Percentiles rank a stretch among this genome's conserved stretches.
phyloP scores from a whole-genome alignment of 2,888 invertebrate species.

The Rosalia funebris region DNA sequence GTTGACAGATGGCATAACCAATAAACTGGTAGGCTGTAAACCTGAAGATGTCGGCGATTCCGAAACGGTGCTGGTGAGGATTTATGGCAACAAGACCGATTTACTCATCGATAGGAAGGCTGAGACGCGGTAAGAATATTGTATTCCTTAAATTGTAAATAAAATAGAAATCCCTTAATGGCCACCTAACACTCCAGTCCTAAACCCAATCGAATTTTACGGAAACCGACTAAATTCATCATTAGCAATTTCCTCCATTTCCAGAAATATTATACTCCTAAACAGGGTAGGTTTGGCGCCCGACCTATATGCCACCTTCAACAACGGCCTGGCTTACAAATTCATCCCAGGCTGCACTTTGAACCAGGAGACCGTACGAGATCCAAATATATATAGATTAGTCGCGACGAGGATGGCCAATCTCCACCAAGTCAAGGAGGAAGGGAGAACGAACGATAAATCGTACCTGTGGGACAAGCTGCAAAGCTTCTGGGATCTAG shows the following conservation, averaged over 20 bases:
- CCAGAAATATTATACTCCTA: constrained; percentile 69
- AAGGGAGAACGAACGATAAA: constrained; percentile 57
- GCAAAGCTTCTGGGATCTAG: constrained; percentile 76
- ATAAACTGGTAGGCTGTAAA: constrained; percentile 84
- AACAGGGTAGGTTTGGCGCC: constrained; percentile 84
- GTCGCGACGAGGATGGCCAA: constrained; percentile 86
- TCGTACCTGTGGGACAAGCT: constrained; percentile 83
- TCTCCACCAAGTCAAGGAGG: constrained; percentile 75
- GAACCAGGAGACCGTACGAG: constrained; percentile 71
- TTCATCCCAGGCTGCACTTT: constrained; percentile 86
- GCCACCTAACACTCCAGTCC: background rate
- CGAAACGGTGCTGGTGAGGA: constrained; percentile 85
- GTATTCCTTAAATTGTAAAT: constrained; percentile 6
- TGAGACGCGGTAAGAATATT: constrained; percentile 72
- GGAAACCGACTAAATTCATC: background rate
- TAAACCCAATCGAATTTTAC: too few species aligned
- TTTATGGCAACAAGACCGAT: constrained; percentile 95
- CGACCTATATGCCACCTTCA: constrained; percentile 87
- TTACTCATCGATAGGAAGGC: constrained; percentile 88
- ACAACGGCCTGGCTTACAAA: constrained; percentile 93
- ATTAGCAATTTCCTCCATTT: constrained; percentile 35
- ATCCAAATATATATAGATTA: constrained; percentile 75
- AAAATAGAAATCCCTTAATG: background rate
- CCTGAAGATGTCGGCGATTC: constrained; percentile 62
- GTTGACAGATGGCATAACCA: constrained; percentile 95